phyloP scores from a whole-genome alignment of 1,140 invertebrate species.

The Atta colombica region DNA sequence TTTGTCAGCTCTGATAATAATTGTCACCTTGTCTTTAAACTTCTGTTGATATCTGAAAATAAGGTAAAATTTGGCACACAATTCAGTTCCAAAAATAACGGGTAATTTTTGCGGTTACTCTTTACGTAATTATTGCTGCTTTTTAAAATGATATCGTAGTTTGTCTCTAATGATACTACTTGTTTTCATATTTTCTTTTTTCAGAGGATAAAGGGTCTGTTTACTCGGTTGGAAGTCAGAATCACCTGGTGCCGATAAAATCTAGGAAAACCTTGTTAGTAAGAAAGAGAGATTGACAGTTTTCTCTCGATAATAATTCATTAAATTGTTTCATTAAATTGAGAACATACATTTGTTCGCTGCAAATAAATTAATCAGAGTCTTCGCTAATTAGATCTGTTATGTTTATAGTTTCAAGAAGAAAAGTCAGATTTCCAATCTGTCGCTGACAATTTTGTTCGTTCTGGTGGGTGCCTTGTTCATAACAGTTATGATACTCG shows the following conservation, averaged over 20 bases:
- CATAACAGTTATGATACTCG: constrained; percentile 68
- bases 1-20: too few relatives aligned
- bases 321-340: constrained; percentile 44
- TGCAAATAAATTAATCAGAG: neutral
- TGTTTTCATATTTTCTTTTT: neutral
- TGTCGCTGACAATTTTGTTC: constrained; percentile 61
- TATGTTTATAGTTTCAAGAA: constrained; percentile 75
- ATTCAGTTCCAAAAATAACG: too few relatives aligned
- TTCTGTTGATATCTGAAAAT: too few relatives aligned
- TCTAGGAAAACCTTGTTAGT: constrained; percentile 81
- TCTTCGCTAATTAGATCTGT: constrained; percentile 5
- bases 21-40: too few relatives aligned
- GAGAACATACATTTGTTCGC: neutral
- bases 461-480: constrained; percentile 64
- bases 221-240: constrained; percentile 79
- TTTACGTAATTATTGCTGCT: neutral
- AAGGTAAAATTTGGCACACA: too few relatives aligned
- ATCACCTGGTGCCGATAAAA: constrained; percentile 81
- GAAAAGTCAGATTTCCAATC: constrained; percentile 50
- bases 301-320: neutral
- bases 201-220: constrained; percentile 72
- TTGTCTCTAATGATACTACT: neutral
- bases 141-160: neutral
- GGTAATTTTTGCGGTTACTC: too few relatives aligned
- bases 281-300: constrained; percentile 6